Conservation (phyloP, 2,888 invertebrate species). For the Drosophila recens region DNA sequence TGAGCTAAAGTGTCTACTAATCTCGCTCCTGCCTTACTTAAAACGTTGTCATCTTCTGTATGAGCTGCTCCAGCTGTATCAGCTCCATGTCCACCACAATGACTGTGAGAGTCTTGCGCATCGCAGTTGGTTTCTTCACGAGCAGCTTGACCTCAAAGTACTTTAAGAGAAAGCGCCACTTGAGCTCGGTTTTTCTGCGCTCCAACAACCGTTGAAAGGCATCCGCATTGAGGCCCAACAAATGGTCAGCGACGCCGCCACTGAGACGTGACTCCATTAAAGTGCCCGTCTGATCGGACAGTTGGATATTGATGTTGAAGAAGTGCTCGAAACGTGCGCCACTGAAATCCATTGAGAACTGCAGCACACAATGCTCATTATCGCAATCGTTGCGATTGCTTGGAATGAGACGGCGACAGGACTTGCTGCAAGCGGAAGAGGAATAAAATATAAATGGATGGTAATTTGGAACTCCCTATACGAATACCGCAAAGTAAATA, state of each 20-base stretch:
- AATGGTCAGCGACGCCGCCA: slow-evolving; percentile 87
- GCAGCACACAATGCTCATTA: slow-evolving; percentile 76
- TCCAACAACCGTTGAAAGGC: slow-evolving; percentile 86
- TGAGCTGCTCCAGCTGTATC: slow-evolving; percentile 67
- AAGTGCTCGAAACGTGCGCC: slow-evolving; percentile 74
- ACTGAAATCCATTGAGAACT: slow-evolving; percentile 68
- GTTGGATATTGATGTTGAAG: slow-evolving; percentile 88
- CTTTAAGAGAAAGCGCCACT: slow-evolving; percentile 89
- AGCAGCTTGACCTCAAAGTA: slow-evolving; percentile 87
- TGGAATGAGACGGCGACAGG: slow-evolving; percentile 65
- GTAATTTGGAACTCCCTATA: no score
- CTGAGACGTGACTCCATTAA: slow-evolving; percentile 87
- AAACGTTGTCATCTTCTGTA: slow-evolving; percentile 77
- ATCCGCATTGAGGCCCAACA: slow-evolving; percentile 86
- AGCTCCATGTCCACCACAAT: slow-evolving; percentile 78
- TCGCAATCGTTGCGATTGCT: slow-evolving; percentile 65
- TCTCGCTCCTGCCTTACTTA: slow-evolving; percentile 41
- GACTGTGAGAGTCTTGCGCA: slow-evolving; percentile 67
- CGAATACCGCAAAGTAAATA: no score
- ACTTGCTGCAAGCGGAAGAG: slow-evolving; percentile 58
- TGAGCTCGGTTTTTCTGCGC: slow-evolving; percentile 86
- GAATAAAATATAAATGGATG: background rate
- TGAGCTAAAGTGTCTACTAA: background rate
- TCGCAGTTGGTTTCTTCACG: slow-evolving; percentile 71
- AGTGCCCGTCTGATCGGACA: slow-evolving; percentile 90